These are phyloP conservation scores for Ophion ventricosus DNA, from an alignment of 2,888 invertebrate genomes.

Conservation along the genomic window DNA sequence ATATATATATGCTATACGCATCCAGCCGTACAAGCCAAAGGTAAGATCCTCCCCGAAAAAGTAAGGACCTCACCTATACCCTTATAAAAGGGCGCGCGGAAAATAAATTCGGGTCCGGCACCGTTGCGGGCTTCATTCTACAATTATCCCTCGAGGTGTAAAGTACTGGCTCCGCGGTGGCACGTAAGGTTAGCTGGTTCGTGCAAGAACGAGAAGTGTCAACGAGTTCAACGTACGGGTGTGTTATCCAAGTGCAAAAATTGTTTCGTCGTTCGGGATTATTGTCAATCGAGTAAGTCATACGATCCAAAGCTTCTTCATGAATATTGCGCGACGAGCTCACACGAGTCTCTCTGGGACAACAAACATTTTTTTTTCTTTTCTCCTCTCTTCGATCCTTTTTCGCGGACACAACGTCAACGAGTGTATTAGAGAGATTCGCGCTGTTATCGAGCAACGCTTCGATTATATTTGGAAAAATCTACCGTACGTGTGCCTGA, in stretches of 20 bases:
- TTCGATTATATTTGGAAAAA: neutral
- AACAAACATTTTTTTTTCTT: neutral
- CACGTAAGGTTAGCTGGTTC: conserved; percentile 12
- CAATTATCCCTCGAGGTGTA: conserved; percentile 28
- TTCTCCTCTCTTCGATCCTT: neutral
- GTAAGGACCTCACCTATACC: neutral
- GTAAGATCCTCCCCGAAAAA: conserved; percentile 13
- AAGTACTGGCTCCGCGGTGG: neutral
- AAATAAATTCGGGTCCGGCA: conserved; percentile 2
- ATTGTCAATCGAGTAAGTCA: conserved; percentile 14
- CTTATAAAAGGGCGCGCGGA: neutral
- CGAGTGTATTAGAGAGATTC: neutral
- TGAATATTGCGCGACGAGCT: neutral
- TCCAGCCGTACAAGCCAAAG: neutral
- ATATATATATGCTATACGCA: neutral
- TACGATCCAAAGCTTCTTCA: neutral
- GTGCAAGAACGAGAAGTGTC: conserved; percentile 22
- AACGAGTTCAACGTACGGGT: neutral
- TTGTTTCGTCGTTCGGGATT: neutral
- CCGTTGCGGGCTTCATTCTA: conserved; percentile 26
- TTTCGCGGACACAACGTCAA: neutral
- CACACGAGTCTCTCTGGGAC: neutral
- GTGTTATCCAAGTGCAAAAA: neutral
- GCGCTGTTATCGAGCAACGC: neutral
- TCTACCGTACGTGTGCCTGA: too few species aligned